Percentiles rank a stretch among this genome's conserved stretches.
phyloP scores from a whole-genome alignment of 2,797 vertebrate genomes.

The Gallinago stenura region DNA sequence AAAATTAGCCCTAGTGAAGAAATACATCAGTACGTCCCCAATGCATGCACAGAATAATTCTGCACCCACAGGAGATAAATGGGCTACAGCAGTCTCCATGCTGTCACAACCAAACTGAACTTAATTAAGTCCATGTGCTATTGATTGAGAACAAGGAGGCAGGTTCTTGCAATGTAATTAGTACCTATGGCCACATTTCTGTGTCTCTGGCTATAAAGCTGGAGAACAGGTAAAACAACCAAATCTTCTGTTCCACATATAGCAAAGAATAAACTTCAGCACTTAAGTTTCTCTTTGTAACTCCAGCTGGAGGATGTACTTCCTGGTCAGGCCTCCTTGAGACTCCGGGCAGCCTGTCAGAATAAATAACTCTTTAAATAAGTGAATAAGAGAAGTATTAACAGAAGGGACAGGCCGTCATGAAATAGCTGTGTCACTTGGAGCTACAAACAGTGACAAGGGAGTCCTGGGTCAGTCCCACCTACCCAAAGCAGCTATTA shows the following conservation, averaged over 20 bases:
- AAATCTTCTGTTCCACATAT: not conserved
- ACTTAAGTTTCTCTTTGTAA: not conserved
- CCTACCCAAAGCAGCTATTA: not conserved
- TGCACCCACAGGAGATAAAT: not conserved
- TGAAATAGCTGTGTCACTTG: not conserved
- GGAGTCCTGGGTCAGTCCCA: not conserved
- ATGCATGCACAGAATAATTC: not conserved
- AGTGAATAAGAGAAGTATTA: not conserved
- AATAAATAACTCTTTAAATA: not conserved
- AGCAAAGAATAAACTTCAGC: not conserved
- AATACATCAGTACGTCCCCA: not conserved
- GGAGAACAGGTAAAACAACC: not conserved
- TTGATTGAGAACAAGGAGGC: not conserved
- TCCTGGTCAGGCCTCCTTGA: not conserved
- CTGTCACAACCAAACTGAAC: not conserved
- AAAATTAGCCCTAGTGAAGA: not conserved
- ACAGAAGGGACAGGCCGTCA: not conserved
- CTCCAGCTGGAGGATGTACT: not conserved
- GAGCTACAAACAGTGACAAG: not conserved
- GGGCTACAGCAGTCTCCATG: not conserved
- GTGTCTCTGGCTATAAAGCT: not conserved
- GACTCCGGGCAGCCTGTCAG: not conserved
- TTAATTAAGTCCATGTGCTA: not conserved
- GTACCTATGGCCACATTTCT: not conserved
- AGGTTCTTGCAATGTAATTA: not conserved